phyloP scores from a whole-genome alignment of 2,113 vertebrate genomes.

The Phasianus colchicus region DNA sequence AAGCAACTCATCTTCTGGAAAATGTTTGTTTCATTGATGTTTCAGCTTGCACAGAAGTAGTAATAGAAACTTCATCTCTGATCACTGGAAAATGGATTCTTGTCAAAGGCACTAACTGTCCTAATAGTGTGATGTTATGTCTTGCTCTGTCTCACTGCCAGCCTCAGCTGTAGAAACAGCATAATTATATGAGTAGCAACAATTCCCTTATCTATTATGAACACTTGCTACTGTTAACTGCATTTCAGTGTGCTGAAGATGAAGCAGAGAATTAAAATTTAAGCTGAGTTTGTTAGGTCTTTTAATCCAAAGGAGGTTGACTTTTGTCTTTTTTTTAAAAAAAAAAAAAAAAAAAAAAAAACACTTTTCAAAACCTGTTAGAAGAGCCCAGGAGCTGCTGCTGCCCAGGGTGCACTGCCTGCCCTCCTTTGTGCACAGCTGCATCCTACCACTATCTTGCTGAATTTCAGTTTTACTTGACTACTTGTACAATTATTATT shows the following conservation, averaged over 20 bases:
- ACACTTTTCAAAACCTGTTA: slow-evolving; percentile 2
- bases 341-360: no score
- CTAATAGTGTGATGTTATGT: slow-evolving; percentile 51
- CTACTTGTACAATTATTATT: neutral
- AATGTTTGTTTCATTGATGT: slow-evolving; percentile 60
- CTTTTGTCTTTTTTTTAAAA: neutral
- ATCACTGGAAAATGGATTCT: slow-evolving; percentile 59
- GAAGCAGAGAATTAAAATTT: slow-evolving; percentile 70
- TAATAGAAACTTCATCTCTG: slow-evolving; percentile 50
- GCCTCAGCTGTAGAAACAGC: slow-evolving; percentile 62
- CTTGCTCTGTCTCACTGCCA: slow-evolving; percentile 60
- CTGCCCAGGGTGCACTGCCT: neutral
- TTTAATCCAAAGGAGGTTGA: slow-evolving; percentile 6
- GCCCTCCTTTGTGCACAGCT: neutral
- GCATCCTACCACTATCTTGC: neutral
- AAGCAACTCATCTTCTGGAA: slow-evolving; percentile 25
- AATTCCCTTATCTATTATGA: slow-evolving; percentile 83
- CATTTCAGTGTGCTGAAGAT: slow-evolving; percentile 70
- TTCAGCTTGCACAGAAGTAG: slow-evolving; percentile 55
- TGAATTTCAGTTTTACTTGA: neutral
- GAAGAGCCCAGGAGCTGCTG: neutral
- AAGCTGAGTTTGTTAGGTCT: neutral
- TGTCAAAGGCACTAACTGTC: slow-evolving; percentile 49
- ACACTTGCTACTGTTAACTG: slow-evolving; percentile 79
- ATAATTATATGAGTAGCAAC: slow-evolving; percentile 77